Conservation (phyloP, 2,797 vertebrate genomes). For the Eospalax fontanierii region DNA sequence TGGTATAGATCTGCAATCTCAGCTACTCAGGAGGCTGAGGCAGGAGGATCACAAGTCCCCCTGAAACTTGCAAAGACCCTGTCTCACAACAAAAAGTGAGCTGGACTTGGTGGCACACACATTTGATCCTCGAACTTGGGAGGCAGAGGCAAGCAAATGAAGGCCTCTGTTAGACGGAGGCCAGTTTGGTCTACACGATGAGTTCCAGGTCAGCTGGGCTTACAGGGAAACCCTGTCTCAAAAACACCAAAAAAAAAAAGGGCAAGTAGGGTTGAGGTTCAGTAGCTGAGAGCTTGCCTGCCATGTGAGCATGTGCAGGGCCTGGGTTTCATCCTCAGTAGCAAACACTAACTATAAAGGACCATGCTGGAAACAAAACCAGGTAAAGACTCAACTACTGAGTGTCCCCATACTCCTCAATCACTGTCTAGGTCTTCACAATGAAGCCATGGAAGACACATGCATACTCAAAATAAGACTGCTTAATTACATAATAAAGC, state of each 20-base stretch:
- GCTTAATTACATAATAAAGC: conserved; percentile 17
- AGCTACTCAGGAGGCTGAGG: not conserved
- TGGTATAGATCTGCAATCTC: not conserved
- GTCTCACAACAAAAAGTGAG: not conserved
- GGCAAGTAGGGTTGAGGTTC: not conserved
- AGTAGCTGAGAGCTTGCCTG: not conserved
- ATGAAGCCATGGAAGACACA: conserved; percentile 27
- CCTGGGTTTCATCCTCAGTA: not conserved
- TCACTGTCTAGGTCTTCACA: not conserved
- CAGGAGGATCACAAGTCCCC: not conserved
- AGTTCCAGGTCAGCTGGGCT: too few relatives aligned
- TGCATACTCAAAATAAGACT: not conserved
- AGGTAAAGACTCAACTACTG: conserved; percentile 4
- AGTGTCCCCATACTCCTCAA: conserved; percentile 26
- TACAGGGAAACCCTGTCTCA: too few relatives aligned
- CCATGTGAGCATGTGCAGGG: not conserved
- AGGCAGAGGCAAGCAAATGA: too few relatives aligned
- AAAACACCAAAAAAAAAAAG: not conserved
- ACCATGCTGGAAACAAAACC: conserved; percentile 24
- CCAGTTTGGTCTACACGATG: too few relatives aligned
- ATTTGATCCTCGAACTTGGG: too few relatives aligned
- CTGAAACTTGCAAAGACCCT: not conserved
- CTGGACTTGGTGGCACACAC: too few relatives aligned
- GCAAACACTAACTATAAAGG: not conserved
- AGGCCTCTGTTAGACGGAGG: too few relatives aligned